Conservation (phyloP, 2,888 invertebrate species). For the Asteroscopus sphinx region DNA sequence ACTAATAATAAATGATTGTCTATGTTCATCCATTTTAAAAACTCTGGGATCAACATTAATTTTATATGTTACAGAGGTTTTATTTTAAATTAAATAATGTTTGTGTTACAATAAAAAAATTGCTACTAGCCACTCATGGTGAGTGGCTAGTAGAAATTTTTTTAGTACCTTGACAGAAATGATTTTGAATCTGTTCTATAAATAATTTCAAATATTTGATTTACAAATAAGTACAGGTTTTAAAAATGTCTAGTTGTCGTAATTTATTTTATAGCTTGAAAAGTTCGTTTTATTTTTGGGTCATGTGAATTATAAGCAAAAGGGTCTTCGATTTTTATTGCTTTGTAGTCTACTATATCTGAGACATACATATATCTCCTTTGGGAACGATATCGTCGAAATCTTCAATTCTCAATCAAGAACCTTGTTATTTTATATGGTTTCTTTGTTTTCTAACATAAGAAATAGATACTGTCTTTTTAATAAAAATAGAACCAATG, state of each 20-base stretch:
- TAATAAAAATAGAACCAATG: neutral
- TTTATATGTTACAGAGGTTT: neutral
- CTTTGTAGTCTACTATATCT: slow-evolving; percentile 37
- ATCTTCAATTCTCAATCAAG: slow-evolving; percentile 40
- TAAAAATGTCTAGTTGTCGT: too few species aligned
- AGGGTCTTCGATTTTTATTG: slow-evolving; percentile 27
- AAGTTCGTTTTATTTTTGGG: slow-evolving; percentile 8
- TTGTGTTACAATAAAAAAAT: too few species aligned
- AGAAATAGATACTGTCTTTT: slow-evolving; percentile 2
- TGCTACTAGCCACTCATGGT: too few species aligned
- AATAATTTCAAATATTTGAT: too few species aligned
- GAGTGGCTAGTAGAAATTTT: too few species aligned
- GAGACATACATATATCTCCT: slow-evolving; percentile 31
- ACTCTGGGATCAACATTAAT: neutral
- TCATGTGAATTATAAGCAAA: slow-evolving; percentile 24
- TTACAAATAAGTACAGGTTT: too few species aligned
- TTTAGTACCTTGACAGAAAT: too few species aligned
- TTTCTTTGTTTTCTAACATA: slow-evolving; percentile 23
- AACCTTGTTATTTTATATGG: slow-evolving; percentile 20
- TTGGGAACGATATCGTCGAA: slow-evolving; percentile 31
- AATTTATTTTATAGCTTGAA: neutral
- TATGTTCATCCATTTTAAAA: too few species aligned
- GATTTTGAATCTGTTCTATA: neutral
- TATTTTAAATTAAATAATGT: too few species aligned
- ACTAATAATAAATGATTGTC: too few species aligned